Evolutionary conservation across 2,113 vertebrate genomes (phyloP).

Genomic region (Pycnonotus jocosus): DNA sequence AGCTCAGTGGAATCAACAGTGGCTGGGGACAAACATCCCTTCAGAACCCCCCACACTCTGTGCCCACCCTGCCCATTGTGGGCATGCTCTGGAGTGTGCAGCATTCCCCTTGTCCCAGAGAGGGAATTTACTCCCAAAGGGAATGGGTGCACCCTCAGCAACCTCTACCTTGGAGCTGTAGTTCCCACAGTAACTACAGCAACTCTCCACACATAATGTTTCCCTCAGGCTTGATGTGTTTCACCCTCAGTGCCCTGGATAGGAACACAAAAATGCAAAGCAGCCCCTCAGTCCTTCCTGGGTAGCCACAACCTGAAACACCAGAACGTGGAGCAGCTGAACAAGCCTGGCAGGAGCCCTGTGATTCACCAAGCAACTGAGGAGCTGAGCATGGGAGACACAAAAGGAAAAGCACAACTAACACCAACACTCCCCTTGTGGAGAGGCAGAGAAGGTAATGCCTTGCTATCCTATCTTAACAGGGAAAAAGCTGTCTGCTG

Average conservation of each 20-base stretch:
- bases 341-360: background rate
- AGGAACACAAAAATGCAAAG: background rate
- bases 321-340: background rate
- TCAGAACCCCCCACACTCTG: background rate
- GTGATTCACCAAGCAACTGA: background rate
- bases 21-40: background rate
- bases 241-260: background rate
- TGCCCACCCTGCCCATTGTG: rapidly evolving
- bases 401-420: background rate
- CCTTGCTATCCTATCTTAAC: background rate
- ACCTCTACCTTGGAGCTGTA: background rate
- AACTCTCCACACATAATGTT: background rate
- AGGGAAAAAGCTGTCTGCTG: background rate
- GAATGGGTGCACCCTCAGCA: rapidly evolving
- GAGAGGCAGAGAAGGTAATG: background rate
- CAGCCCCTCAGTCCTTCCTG: background rate
- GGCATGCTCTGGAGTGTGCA: background rate
- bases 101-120: rapidly evolving
- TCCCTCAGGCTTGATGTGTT: background rate
- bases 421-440: background rate
- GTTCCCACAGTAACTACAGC: background rate
- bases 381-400: background rate
- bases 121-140: background rate
- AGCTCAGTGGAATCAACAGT: background rate
- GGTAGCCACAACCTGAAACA: background rate